Conservation (phyloP, 2,888 invertebrate genomes). For the Masnerella sp. region DNA sequence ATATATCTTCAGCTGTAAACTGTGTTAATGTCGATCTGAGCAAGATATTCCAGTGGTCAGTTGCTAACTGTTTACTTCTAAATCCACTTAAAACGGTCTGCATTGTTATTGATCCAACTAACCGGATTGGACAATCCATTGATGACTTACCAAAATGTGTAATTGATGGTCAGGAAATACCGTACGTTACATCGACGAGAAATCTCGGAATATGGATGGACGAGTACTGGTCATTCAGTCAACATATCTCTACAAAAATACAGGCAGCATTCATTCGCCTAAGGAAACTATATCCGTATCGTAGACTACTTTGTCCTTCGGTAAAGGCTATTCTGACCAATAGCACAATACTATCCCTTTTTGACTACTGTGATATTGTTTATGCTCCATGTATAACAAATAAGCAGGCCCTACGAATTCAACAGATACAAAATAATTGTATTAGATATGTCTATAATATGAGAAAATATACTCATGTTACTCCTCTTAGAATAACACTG, state of each 20-base stretch:
- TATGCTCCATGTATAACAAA: neutral
- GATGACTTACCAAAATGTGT: neutral
- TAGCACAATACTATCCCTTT: neutral
- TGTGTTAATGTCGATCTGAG: neutral
- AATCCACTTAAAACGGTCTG: neutral
- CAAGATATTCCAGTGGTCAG: neutral
- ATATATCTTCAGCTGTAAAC: neutral
- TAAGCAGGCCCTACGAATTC: neutral
- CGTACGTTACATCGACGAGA: neutral
- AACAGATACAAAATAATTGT: conserved; percentile 1
- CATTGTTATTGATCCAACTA: neutral
- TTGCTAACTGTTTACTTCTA: neutral
- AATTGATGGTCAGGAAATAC: neutral
- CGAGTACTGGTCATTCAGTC: neutral
- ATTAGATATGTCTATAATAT: neutral
- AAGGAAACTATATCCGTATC: neutral
- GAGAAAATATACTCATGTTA: neutral
- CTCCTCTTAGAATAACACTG: neutral
- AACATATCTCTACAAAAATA: neutral
- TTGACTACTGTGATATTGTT: conserved; percentile 14
- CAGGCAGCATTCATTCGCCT: neutral
- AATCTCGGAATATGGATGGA: conserved; percentile 1
- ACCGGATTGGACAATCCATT: neutral
- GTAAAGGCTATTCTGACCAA: neutral
- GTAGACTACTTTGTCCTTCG: neutral